Evolutionary conservation across 2,888 invertebrate genomes (phyloP).

Genomic region (Augochlorella aurata): DNA sequence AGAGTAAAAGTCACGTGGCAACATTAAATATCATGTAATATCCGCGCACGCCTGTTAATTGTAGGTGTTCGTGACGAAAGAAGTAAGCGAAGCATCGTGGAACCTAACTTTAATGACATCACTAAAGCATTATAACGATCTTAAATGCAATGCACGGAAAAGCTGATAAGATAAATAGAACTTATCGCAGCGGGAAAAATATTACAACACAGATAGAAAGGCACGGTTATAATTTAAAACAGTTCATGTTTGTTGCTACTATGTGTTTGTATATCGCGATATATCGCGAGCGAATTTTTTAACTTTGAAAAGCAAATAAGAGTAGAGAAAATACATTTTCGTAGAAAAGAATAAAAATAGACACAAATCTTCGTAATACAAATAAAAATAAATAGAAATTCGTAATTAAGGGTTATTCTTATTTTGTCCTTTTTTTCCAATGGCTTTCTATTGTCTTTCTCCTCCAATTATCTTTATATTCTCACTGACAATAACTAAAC

Average conservation of each 20-base stretch:
- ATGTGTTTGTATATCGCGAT: too few species aligned
- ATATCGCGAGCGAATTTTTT: too few species aligned
- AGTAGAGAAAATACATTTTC: too few species aligned
- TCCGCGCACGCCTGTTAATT: slow-evolving; percentile 44
- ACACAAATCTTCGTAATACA: too few species aligned
- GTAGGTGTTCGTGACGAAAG: slow-evolving; percentile 38
- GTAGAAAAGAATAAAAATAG: too few species aligned
- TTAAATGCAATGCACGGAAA: neutral
- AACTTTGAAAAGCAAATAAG: too few species aligned
- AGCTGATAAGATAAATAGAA: slow-evolving; percentile 29
- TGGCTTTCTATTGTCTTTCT: too few species aligned
- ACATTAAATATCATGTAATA: slow-evolving; percentile 33
- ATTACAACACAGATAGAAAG: slow-evolving; percentile 8
- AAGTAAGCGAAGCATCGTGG: slow-evolving; percentile 21
- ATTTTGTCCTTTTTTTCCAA: too few species aligned
- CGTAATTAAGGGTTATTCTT: too few species aligned
- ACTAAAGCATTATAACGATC: slow-evolving; percentile 25
- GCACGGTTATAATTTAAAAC: neutral
- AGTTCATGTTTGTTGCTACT: neutral
- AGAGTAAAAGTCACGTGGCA: slow-evolving; percentile 25
- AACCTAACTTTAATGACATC: slow-evolving; percentile 9
- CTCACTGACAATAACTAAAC: too few species aligned
- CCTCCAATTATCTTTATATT: too few species aligned
- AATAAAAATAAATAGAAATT: too few species aligned
- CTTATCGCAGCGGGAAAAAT: slow-evolving; percentile 8